Conservation (phyloP, 2,888 invertebrate species). For the Anoplius nigerrimus region DNA sequence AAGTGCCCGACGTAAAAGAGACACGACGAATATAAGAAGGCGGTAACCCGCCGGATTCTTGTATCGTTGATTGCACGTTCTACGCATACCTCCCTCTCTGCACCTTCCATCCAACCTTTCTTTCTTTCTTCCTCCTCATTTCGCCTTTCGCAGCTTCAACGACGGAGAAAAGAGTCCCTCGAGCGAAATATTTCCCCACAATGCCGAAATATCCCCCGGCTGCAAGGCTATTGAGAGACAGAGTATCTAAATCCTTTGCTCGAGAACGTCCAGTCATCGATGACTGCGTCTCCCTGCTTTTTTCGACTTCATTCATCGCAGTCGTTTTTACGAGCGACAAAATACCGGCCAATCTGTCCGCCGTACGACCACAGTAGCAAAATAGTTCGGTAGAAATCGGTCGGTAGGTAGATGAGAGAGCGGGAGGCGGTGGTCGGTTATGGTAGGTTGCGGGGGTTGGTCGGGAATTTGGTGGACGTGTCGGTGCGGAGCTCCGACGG, state of each 20-base stretch:
- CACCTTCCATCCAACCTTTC: not conserved
- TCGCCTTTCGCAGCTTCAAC: not conserved
- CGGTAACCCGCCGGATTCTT: not conserved
- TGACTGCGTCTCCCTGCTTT: constrained; percentile 6
- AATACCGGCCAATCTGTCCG: constrained; percentile 70
- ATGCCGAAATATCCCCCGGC: too few relatives aligned
- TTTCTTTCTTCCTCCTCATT: too few relatives aligned
- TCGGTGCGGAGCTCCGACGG: constrained; percentile 5
- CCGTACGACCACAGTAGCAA: constrained; percentile 66
- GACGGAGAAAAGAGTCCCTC: too few relatives aligned
- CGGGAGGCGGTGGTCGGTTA: constrained; percentile 48
- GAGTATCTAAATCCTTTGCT: too few relatives aligned
- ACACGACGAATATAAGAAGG: constrained; percentile 9
- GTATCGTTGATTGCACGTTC: not conserved
- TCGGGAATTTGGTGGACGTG: too few relatives aligned
- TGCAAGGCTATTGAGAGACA: too few relatives aligned
- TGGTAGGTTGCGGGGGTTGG: constrained; percentile 21
- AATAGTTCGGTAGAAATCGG: constrained; percentile 69
- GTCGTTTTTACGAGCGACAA: constrained; percentile 69
- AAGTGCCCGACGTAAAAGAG: constrained; percentile 12
- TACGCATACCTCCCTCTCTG: not conserved
- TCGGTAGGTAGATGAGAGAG: too few relatives aligned
- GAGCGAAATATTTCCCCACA: too few relatives aligned
- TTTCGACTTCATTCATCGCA: constrained; percentile 47
- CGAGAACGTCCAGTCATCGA: too few relatives aligned